A percentile compares a stretch with the other conserved stretches of the same genome.
Evolutionary conservation across 2,113 vertebrate species (phyloP).

Genomic region (Campylomormyrus numenius): DNA sequence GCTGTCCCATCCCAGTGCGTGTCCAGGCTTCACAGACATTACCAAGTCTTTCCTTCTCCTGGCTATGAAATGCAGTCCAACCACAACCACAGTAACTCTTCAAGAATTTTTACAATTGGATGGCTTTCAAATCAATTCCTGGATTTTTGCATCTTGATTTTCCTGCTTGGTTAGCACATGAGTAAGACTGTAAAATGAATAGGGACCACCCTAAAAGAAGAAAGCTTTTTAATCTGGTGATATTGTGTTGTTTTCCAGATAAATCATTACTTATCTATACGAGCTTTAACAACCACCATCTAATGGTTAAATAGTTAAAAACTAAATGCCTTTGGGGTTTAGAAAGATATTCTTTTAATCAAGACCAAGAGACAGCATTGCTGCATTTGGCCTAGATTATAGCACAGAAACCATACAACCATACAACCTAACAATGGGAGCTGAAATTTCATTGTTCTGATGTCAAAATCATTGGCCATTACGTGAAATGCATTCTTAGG

Average conservation of each 20-base stretch:
- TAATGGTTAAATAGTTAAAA: not conserved
- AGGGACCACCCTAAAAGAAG: not conserved
- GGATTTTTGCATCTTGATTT: constrained; percentile 14
- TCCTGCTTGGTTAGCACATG: not conserved
- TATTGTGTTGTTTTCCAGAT: not conserved
- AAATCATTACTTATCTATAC: not conserved
- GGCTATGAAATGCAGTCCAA: constrained; percentile 40
- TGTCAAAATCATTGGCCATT: constrained; percentile 33
- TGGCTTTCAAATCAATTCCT: constrained; percentile 30
- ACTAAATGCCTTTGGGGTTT: not conserved
- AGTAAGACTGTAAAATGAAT: not conserved
- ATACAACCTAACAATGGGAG: not conserved
- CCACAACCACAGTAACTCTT: constrained; percentile 46
- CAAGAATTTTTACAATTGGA: constrained; percentile 38
- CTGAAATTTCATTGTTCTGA: not conserved
- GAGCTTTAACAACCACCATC: not conserved
- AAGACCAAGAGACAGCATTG: not conserved
- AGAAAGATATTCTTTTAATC: not conserved
- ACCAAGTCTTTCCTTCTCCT: constrained; percentile 52
- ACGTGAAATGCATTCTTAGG: constrained; percentile 33
- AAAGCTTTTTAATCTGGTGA: not conserved
- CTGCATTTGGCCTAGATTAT: not conserved
- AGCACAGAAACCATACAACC: not conserved
- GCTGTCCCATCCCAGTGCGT: constrained; percentile 27
- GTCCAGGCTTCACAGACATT: constrained; percentile 49